Base-by-base conservation (phyloP, 1,140 invertebrate genomes). In the Ostrea denselamellosa region DNA sequence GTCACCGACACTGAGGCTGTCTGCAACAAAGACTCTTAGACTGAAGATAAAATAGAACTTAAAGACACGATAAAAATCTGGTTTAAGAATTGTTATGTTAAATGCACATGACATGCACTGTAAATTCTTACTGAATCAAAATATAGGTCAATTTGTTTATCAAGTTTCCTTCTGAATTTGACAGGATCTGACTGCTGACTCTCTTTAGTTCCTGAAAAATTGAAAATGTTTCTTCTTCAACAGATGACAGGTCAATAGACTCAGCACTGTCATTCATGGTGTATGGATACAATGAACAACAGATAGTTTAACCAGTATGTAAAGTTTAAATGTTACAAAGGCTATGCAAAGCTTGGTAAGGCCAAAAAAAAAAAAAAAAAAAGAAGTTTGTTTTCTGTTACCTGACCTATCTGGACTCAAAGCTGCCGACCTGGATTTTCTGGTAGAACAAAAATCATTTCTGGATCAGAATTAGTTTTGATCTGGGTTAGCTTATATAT, bases 1-100 rank as follows among this genome's bases (percentile, higher is more conserved):
- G 54, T 83, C 19, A 87, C 86, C 2, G 86, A 87, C 8, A 87
- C 86, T n/a, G 83, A 54, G 52, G 81, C 83, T 14, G 81, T 28
- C 86, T 87, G 52, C 7, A 58, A 51, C 19, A 71, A 53, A 71
- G 4, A 85, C 8, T 19, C 14, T 71, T 9, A 77, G 7, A 17
- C 25, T 81, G 71, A 8, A 81, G n/a, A 62, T 10, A 44, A 44
- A 44, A 44, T 44, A 2, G 34, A 2, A 44, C 34, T 44, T 44
- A 2, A 44, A 44, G 34, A 44, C 34, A 44, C 1, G 34, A 44
- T 44, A 44, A 2, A 5, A 17, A 82, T 56, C 14, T 2, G 54
- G 8, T 56, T 56, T 56, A 9, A 56, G 8, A n/a, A 19, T 62
- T 44, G 34, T 5, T 44, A 44, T 44, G 5, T 5, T 44, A 44